These are phyloP conservation scores for Diadromus collaris DNA, from an alignment of 2,888 invertebrate species.

Conservation along the genomic window DNA sequence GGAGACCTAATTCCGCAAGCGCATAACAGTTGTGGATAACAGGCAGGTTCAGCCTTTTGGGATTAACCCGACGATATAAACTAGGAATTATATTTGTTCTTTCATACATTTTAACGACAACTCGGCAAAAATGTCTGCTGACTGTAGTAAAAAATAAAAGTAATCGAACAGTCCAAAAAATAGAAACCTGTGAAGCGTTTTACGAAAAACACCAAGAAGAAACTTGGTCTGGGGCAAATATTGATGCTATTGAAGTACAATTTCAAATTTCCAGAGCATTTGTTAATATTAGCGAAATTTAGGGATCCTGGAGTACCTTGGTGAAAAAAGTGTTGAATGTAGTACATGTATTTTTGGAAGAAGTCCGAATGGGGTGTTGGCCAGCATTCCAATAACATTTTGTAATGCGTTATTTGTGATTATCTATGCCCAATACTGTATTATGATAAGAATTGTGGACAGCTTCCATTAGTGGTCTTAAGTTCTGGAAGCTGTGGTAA, in stretches of 20 bases:
- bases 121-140: background rate
- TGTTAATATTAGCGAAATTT: background rate
- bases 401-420: too few relatives aligned
- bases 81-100: slow-evolving; percentile 6
- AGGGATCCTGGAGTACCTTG: too few relatives aligned
- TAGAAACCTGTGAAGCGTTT: background rate
- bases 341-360: too few relatives aligned
- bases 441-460: too few relatives aligned
- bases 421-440: too few relatives aligned
- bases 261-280: slow-evolving; percentile 25
- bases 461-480: too few relatives aligned
- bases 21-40: background rate
- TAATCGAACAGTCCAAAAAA: background rate
- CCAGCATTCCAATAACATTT: too few relatives aligned
- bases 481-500: too few relatives aligned
- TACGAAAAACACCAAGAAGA: background rate
- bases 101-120: background rate
- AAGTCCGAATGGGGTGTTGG: too few relatives aligned
- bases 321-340: too few relatives aligned
- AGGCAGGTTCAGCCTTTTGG: background rate
- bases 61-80: background rate
- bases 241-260: background rate
- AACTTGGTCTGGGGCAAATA: background rate
- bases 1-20: background rate
- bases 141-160: background rate